phyloP scores from a whole-genome alignment of 1,140 invertebrate species.

The Rhyzopertha dominica region DNA sequence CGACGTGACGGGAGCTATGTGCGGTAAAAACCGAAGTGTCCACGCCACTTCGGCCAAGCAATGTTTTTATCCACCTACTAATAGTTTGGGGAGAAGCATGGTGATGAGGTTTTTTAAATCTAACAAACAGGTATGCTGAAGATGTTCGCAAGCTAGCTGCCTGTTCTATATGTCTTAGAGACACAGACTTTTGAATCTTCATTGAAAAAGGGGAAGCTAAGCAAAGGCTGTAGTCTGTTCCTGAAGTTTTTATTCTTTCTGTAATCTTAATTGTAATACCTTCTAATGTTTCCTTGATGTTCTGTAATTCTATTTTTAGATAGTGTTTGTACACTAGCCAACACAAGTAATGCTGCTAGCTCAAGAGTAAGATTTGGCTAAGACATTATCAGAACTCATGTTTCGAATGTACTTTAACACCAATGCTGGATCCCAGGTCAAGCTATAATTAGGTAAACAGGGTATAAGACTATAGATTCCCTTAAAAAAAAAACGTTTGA shows the following conservation, averaged over 20 bases:
- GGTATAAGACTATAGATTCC: conserved; percentile 7
- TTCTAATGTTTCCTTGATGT: conserved; percentile 4
- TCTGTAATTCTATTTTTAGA: conserved; percentile 5
- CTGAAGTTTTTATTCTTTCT: conserved; percentile 19
- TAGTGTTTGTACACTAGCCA: conserved; percentile 11
- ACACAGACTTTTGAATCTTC: conserved; percentile 4
- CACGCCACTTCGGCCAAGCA: neutral
- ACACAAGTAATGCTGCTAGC: conserved; percentile 5
- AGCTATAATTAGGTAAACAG: conserved; percentile 6
- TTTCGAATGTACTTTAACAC: conserved; percentile 4
- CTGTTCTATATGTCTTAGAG: conserved; percentile 2
- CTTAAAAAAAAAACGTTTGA: no score
- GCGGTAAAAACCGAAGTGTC: neutral
- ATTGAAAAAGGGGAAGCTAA: conserved; percentile 15
- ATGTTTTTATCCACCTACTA: conserved; percentile 5
- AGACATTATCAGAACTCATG: neutral
- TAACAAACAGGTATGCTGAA: conserved; percentile 1
- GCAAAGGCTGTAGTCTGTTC: conserved; percentile 9
- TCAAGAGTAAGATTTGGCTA: conserved; percentile 2
- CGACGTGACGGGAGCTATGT: conserved; percentile 3
- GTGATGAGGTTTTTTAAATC: conserved; percentile 2
- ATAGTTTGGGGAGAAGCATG: conserved; percentile 1
- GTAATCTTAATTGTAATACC: conserved; percentile 11
- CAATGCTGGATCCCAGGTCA: conserved; percentile 15
- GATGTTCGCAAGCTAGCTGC: neutral